Conservation (phyloP, 2,113 vertebrate species). For the Anarhynchus alexandrinus region DNA sequence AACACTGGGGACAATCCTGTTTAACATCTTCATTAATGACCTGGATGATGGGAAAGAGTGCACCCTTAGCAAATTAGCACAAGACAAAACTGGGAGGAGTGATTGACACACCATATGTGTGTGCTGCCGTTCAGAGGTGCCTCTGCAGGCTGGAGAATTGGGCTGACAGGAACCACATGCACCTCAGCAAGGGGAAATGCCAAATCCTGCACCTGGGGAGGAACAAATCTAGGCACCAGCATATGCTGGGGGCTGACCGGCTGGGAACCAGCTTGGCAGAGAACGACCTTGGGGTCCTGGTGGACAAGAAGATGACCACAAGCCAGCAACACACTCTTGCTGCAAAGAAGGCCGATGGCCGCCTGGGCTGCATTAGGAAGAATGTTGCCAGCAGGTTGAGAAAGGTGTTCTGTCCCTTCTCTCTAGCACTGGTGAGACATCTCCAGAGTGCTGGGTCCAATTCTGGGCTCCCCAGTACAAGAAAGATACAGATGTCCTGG, state of each 20-base stretch:
- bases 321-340: neutral
- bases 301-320: neutral
- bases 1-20: neutral
- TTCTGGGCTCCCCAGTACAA: neutral
- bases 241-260: neutral
- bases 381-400: neutral
- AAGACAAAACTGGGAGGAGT: neutral
- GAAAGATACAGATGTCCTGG: neutral
- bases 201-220: neutral
- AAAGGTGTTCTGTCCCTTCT: neutral
- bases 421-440: neutral
- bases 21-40: neutral
- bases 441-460: too few relatives aligned
- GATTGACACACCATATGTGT: neutral
- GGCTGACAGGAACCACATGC: neutral
- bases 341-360: neutral
- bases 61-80: neutral
- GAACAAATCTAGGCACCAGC: neutral
- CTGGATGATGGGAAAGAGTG: neutral
- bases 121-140: neutral
- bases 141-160: neutral
- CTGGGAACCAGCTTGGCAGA: neutral
- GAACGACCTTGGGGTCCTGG: neutral
- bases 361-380: neutral
- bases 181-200: neutral